Evolutionary conservation across 2,888 invertebrate genomes (phyloP).

Genomic region (Ennomos erosarius): DNA sequence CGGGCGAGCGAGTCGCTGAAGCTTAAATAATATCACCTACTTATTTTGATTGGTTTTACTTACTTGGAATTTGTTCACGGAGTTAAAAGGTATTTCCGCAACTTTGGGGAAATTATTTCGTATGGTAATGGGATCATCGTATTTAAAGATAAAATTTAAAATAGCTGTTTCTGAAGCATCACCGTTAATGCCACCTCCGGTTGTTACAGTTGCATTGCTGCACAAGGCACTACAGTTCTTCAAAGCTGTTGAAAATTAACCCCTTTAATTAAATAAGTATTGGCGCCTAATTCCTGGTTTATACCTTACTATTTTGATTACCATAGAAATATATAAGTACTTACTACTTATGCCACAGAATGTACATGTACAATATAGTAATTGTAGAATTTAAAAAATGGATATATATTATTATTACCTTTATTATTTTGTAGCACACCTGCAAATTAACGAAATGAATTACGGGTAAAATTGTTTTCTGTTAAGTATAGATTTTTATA

Average conservation of each 20-base stretch:
- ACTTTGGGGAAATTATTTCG: conserved; percentile 93
- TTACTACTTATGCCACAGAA: too few relatives aligned
- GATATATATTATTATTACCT: conserved; percentile 56
- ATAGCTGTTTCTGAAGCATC: conserved; percentile 97
- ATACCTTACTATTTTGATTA: too few relatives aligned
- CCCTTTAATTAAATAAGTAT: too few relatives aligned
- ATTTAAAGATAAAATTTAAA: conserved; percentile 88
- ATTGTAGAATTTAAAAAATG: too few relatives aligned
- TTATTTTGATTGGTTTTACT: conserved; percentile 18
- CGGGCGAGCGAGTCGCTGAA: too few relatives aligned
- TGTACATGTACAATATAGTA: too few relatives aligned
- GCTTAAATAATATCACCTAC: too few relatives aligned
- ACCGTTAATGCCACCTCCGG: conserved; percentile 91
- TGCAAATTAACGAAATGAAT: conserved; percentile 47
- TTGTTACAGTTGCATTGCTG: conserved; percentile 96
- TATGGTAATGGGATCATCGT: conserved; percentile 90
- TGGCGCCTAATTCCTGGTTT: too few relatives aligned
- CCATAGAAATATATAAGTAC: too few relatives aligned
- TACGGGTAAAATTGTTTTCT: neutral
- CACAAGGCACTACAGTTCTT: conserved; percentile 97
- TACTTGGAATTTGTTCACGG: conserved; percentile 95
- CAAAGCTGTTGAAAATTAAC: conserved; percentile 85
- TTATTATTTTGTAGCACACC: conserved; percentile 52
- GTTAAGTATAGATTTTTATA: too few relatives aligned
- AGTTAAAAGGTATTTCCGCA: conserved; percentile 97